phyloP scores from a whole-genome alignment of 2,797 vertebrate species.

The Knipowitschia caucasica region DNA sequence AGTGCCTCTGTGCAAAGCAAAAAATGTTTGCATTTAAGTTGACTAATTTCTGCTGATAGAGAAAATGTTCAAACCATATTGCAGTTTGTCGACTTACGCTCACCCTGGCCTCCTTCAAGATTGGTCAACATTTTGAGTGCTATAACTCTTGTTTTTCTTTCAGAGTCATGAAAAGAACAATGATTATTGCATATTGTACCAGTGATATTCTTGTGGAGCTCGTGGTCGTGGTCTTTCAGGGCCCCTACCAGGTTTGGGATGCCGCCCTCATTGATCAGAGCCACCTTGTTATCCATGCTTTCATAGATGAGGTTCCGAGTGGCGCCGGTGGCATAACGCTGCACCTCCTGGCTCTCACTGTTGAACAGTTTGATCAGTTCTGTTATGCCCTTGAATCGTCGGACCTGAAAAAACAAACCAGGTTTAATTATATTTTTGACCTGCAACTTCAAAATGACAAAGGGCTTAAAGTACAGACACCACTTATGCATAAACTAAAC shows the following conservation, averaged over 20 bases:
- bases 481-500: no score
- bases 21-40: background rate
- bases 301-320: slow-evolving; percentile 93
- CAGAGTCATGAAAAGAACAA: no score
- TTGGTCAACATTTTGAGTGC: no score
- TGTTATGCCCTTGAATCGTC: slow-evolving; percentile 76
- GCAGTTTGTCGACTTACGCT: no score
- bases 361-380: slow-evolving; percentile 87
- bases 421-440: background rate
- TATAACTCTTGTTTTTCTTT: no score
- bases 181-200: slow-evolving; percentile 65
- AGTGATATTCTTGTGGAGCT: slow-evolving; percentile 92
- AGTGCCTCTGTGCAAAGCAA: background rate
- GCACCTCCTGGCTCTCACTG: slow-evolving; percentile 82
- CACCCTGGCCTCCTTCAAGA: no score
- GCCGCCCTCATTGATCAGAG: slow-evolving; percentile 83
- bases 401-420: slow-evolving; percentile 72
- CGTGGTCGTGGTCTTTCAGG: slow-evolving; percentile 78
- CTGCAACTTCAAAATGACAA: no score
- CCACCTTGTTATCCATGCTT: slow-evolving; percentile 85
- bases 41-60: background rate
- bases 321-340: slow-evolving; percentile 89
- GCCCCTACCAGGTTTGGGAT: slow-evolving; percentile 83
- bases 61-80: no score
- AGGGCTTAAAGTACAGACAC: no score